These are phyloP conservation scores for Petrophora chlorosata DNA, from an alignment of 2,888 invertebrate species.

Conservation along the genomic window DNA sequence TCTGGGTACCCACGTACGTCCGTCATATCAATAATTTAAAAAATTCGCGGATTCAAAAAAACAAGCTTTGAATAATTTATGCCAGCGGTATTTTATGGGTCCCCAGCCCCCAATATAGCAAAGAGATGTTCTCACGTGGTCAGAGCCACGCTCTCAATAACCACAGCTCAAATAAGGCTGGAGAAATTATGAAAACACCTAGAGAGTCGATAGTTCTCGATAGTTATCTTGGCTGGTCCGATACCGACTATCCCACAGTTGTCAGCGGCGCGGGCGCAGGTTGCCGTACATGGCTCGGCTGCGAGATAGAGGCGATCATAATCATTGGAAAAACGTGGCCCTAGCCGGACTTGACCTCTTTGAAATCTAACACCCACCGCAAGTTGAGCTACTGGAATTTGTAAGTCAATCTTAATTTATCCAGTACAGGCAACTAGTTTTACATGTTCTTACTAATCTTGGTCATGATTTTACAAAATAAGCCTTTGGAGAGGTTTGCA, in stretches of 20 bases:
- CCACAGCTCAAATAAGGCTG: conserved; percentile 50
- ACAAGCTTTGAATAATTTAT: no score
- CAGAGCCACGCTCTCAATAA: conserved; percentile 8
- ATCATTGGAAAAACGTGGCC: conserved; percentile 75
- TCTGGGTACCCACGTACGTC: no score
- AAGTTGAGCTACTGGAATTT: conserved; percentile 32
- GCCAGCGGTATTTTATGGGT: no score
- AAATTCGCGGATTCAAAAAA: no score
- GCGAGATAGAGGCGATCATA: conserved; percentile 66
- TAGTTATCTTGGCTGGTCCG: conserved; percentile 59
- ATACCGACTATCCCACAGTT: conserved; percentile 77
- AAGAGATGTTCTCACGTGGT: no score
- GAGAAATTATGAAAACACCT: conserved; percentile 73
- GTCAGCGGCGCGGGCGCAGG: conserved; percentile 65
- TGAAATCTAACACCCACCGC: conserved; percentile 48
- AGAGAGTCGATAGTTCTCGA: conserved; percentile 54
- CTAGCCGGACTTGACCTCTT: conserved; percentile 78
- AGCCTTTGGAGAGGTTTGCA: no score
- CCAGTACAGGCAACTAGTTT: no score
- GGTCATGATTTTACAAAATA: no score
- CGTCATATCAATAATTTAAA: no score
- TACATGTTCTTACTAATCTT: no score
- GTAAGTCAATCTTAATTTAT: not conserved
- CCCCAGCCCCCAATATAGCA: no score
- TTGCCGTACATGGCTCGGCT: conserved; percentile 74